phyloP scores from a whole-genome alignment of 2,888 invertebrate genomes.

The Tanypteryx hageni region DNA sequence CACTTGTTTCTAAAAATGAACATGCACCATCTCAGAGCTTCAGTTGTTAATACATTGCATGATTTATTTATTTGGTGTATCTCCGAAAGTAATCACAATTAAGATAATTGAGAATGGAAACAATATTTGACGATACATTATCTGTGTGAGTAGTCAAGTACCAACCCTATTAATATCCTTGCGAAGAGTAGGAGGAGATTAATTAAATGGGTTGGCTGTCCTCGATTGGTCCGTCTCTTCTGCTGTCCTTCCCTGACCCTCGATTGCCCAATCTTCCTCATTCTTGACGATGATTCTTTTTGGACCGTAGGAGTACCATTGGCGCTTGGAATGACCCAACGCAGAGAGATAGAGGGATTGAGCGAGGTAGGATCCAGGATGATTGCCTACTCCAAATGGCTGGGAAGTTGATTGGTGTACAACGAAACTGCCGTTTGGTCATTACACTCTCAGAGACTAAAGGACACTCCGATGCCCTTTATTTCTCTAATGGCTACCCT shows the following conservation, averaged over 20 bases:
- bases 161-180: no score
- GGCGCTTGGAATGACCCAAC: constrained; percentile 14
- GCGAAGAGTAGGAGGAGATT: no score
- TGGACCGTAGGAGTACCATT: not conserved
- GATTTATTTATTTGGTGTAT: no score
- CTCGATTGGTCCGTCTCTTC: not conserved
- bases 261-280: not conserved
- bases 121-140: no score
- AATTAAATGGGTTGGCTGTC: not conserved
- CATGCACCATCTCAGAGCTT: no score
- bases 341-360: not conserved
- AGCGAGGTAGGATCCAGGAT: not conserved
- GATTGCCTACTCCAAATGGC: constrained; percentile 23
- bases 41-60: no score
- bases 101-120: no score
- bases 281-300: not conserved
- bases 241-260: not conserved
- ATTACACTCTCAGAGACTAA: not conserved
- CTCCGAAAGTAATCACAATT: no score
- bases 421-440: constrained; percentile 7
- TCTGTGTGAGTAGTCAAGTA: no score
- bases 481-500: not conserved
- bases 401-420: constrained; percentile 29
- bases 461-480: not conserved
- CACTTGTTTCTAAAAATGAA: no score